Evolutionary conservation across 1,140 invertebrate species (phyloP), one percentile per base, ranked within the genome.

Genomic region (Drosophila yakuba): DNA sequence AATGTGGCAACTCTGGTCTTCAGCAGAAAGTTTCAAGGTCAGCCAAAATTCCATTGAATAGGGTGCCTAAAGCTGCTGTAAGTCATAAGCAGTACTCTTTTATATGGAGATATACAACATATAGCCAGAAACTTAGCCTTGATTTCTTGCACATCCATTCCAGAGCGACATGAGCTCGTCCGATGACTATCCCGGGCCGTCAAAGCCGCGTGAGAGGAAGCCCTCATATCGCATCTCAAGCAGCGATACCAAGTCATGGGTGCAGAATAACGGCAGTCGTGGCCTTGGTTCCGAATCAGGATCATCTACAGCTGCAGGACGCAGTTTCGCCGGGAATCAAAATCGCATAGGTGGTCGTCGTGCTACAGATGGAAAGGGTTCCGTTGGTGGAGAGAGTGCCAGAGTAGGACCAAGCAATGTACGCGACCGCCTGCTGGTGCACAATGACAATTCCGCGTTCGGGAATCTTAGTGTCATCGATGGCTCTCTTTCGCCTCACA

Each of bases 131-230:
- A 12, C 11, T 12, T 4, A 12, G n/a, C 10, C 10, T 12, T 10
- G 17, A 10, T 28, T 10, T n/a, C 1, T 8, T 25, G 2, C 11
- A 47, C 12, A 47, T n/a, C 8, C 10, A 3, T n/a, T 41, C 2
- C 23, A 35, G 23, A 67, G 51, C 67, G 2, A n/a, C 12, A 78
- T 78, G 74, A 78, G 67, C 28, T 59, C 67, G 20, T 48, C 59
- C 39, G 50, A 78, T 28, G 74, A 78, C 8, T 39, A n/a, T 11
- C 32, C 44, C n/a, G 61, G 56, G 14, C n/a, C 55, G 11, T 55
- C 59, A 17, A 50, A 45, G 3, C 36, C 41, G 12, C 12, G 3
- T 12, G 5, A 10, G 10, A 23, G 8, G 7, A 68, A 54, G 15
- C 57, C 41, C 38, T 45, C 51, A 0, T 38, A 61, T 3, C 41